Base-by-base conservation (phyloP, 2,888 invertebrate genomes). In the Megaustenia siamemsis region DNA sequence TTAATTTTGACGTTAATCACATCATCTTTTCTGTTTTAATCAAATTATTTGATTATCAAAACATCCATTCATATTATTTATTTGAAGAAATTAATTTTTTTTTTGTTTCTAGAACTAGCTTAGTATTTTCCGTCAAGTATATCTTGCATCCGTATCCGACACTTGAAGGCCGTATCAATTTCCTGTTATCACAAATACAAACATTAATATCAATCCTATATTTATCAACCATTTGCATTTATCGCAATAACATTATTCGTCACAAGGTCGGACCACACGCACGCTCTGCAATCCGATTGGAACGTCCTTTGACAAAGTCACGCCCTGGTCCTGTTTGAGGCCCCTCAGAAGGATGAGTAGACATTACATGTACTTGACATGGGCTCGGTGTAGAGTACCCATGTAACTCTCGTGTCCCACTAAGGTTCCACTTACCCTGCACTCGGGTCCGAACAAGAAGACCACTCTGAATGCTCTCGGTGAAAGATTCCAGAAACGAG, bases 161-260 rank as follows among this genome's bases (percentile, higher is more conserved):
- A n/a, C n/a, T n/a, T n/a, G n/a, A n/a, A n/a, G n/a, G n/a, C n/a
- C n/a, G 28, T 8, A 73, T 73, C 2, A 28, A 45, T 43, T 28
- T 43, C 21, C 45, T 3, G 45, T 49, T 24, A 38, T n/a, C 10
- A 56, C 32, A 76, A 56, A 53, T 24, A 76, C 56, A 76, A 32
- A 76, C 15, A 76, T 24, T 32, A 32, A 63, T 63, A 63, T 32
- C 15, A 28, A 4, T 32, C 63, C 10, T 15, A 63, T 63, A 40
- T 77, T 77, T 77, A 60, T 38, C 35, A 56, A 24, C n/a, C 38
- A 77, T 77, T 77, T 77, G 77, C 77, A 77, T 77, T 24, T 40
- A 8, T 15, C 60, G 38, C 15, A 4, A 10, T 15, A 1, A 12
- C 21, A 38, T 6, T 40, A 8, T 10, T 8, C 4, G 10, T 4